Percentiles rank a stretch among this genome's conserved stretches.
Evolutionary conservation across 2,113 vertebrate species (phyloP).

Genomic region (Natator depressus): DNA sequence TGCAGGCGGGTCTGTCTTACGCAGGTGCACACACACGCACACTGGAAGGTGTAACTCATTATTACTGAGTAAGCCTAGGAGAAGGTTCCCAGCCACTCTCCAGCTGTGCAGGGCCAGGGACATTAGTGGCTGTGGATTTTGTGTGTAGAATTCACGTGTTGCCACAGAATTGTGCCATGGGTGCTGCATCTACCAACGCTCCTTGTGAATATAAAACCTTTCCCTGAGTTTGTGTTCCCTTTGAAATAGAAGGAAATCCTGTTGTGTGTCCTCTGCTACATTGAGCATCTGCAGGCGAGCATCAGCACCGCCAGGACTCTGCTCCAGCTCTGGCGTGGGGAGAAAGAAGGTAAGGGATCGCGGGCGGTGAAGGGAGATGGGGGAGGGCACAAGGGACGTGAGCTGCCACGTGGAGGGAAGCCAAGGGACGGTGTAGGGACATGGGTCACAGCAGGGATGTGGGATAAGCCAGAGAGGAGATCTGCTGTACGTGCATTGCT

Average conservation of each 20-base stretch:
- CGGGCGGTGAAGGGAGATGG: not conserved
- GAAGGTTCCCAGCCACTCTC: not conserved
- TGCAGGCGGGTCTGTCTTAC: not conserved
- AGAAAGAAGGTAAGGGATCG: not conserved
- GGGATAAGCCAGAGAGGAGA: accelerated
- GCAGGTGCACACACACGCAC: not conserved
- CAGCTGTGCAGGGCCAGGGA: not conserved
- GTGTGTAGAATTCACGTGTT: not conserved
- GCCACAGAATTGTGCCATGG: not conserved
- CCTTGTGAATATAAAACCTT: not conserved
- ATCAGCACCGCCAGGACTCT: slow-evolving; percentile 40
- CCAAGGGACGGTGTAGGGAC: not conserved
- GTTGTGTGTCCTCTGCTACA: slow-evolving; percentile 59
- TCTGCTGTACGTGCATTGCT: not conserved
- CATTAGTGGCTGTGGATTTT: not conserved
- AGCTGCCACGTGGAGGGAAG: not conserved
- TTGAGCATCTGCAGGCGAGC: slow-evolving; percentile 61
- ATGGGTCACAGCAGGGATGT: not conserved
- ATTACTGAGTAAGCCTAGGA: not conserved
- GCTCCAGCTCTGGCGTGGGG: not conserved
- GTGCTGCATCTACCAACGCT: not conserved
- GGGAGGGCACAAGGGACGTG: not conserved
- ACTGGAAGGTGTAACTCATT: not conserved
- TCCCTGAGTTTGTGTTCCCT: not conserved
- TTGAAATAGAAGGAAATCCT: slow-evolving; percentile 69